Conservation (phyloP, 2,888 invertebrate genomes). For the Lagria hirta region DNA sequence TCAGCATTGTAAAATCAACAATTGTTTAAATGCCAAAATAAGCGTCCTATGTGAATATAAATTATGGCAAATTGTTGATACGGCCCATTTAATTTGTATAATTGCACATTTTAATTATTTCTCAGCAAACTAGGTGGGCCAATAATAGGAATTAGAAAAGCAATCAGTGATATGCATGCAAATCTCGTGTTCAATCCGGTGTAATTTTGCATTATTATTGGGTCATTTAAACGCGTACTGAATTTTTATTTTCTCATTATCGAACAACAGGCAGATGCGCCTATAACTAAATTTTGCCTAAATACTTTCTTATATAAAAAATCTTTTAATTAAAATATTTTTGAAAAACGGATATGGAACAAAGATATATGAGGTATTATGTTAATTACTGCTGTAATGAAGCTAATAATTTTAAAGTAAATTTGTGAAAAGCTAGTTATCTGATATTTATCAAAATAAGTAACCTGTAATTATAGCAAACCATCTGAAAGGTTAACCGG, state of each 20-base stretch:
- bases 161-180: conserved; percentile 5
- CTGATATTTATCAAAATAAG: no score
- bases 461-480: no score
- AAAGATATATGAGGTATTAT: no score
- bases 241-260: conserved; percentile 11
- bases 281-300: no score
- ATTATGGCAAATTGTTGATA: conserved; percentile 26
- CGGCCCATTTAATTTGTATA: conserved; percentile 18
- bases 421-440: no score
- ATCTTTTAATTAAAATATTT: no score
- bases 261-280: no score
- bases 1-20: conserved; percentile 25
- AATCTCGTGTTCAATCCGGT: conserved; percentile 4
- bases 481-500: no score
- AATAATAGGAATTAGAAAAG: conserved; percentile 19
- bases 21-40: conserved; percentile 42
- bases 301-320: no score
- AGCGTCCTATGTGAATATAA: conserved; percentile 34
- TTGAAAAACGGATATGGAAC: no score
- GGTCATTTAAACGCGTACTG: conserved; percentile 6
- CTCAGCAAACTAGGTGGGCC: conserved; percentile 11
- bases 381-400: no score
- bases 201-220: conserved; percentile 8
- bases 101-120: conserved; percentile 20
- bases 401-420: no score